A percentile compares a stretch with the other conserved stretches of the same genome.
Conservation (phyloP, 2,797 vertebrate genomes). For the Sebastes iracundus region DNA sequence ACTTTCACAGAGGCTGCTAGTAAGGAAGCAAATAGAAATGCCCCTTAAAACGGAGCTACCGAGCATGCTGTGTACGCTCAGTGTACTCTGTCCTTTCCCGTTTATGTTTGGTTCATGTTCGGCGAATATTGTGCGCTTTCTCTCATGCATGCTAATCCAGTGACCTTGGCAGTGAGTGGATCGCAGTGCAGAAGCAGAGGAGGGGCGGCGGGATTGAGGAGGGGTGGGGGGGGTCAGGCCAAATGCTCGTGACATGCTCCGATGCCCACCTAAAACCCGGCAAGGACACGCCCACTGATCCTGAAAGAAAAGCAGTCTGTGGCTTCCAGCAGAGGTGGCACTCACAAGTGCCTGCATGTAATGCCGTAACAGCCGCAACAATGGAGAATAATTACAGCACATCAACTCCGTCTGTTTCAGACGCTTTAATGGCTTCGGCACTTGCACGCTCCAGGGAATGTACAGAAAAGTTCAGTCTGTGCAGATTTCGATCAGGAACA, state of each 20-base stretch:
- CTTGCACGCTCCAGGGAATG: slow-evolving; percentile 68
- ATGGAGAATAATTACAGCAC: slow-evolving; percentile 70
- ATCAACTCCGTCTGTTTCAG: slow-evolving; percentile 60
- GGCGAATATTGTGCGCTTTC: slow-evolving; percentile 68
- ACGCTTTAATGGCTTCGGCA: slow-evolving; percentile 63
- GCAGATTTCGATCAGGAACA: slow-evolving; percentile 54
- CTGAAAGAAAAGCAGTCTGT: slow-evolving; percentile 63
- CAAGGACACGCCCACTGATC: slow-evolving; percentile 70
- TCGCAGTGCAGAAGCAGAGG: slow-evolving; percentile 42
- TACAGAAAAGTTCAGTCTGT: slow-evolving; percentile 65
- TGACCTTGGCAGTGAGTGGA: slow-evolving; percentile 72
- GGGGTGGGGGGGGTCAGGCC: slow-evolving; percentile 26
- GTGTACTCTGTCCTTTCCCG: slow-evolving; percentile 46
- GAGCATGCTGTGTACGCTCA: slow-evolving; percentile 14
- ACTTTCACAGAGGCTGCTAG: not conserved
- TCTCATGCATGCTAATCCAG: slow-evolving; percentile 76
- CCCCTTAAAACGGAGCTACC: not conserved
- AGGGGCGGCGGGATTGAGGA: slow-evolving; percentile 10
- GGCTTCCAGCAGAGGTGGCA: slow-evolving; percentile 73
- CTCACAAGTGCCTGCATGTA: slow-evolving; percentile 66
- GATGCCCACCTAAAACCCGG: slow-evolving; percentile 62
- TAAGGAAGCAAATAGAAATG: slow-evolving; percentile 20
- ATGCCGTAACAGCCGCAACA: slow-evolving; percentile 56
- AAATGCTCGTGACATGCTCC: slow-evolving; percentile 70
- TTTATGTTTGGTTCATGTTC: slow-evolving; percentile 58